phyloP scores from a whole-genome alignment of 2,888 invertebrate species.

The Parthenolecanium corni region DNA sequence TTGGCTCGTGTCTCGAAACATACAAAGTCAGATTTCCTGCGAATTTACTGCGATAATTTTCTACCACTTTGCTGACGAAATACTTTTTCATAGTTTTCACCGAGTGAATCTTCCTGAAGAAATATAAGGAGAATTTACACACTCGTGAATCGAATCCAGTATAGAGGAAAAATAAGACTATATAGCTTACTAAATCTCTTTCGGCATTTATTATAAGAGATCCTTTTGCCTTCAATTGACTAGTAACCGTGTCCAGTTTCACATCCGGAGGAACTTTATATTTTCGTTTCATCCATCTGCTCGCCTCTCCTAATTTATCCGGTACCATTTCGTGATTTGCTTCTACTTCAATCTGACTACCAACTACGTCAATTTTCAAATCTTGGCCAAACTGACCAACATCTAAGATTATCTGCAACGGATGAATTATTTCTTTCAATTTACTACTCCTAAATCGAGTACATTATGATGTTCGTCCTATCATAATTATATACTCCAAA shows the following conservation, averaged over 20 bases:
- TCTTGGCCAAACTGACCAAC: slow-evolving; percentile 5
- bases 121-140: no score
- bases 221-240: neutral
- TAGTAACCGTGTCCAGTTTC: neutral
- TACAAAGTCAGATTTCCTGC: no score
- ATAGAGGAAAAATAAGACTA: neutral
- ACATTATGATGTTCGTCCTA: no score
- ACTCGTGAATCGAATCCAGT: no score
- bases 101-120: no score
- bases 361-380: neutral
- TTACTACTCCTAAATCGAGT: no score
- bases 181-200: neutral
- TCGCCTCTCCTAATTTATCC: neutral
- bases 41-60: no score
- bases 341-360: neutral
- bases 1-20: no score
- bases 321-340: neutral
- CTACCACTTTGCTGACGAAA: no score
- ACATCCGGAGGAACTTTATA: slow-evolving; percentile 15
- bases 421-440: neutral
- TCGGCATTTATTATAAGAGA: neutral
- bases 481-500: no score
- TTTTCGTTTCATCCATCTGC: slow-evolving; percentile 11
- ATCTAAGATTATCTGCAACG: neutral
- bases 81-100: no score